These are phyloP conservation scores for Cavia porcellus DNA, from an alignment of 2,113 vertebrate genomes.

Conservation along the genomic window DNA sequence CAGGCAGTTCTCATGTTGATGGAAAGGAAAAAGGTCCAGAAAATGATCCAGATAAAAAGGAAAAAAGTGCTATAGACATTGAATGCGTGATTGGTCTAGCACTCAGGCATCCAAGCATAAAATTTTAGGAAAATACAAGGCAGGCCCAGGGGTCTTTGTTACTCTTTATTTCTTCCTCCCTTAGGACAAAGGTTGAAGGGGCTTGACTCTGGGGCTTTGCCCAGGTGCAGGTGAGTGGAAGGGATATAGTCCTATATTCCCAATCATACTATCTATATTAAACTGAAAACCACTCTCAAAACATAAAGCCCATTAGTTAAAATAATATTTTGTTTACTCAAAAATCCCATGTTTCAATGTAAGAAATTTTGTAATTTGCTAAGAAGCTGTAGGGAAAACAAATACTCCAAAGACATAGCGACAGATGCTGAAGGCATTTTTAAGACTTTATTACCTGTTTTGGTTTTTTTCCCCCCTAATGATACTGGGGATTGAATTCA, in stretches of 20 bases:
- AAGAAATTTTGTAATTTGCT: slow-evolving; percentile 16
- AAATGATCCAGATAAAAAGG: neutral
- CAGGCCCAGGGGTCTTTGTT: neutral
- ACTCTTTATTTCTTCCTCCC: neutral
- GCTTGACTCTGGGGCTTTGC: neutral
- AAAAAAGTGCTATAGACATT: neutral
- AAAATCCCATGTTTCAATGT: neutral
- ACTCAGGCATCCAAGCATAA: neutral
- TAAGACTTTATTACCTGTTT: neutral
- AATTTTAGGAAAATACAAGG: neutral
- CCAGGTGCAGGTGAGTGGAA: neutral
- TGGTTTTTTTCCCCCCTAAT: neutral
- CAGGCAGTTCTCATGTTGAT: neutral
- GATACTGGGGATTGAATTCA: neutral
- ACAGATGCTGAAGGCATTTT: neutral
- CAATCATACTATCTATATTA: neutral
- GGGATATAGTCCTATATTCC: neutral
- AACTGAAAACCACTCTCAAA: neutral
- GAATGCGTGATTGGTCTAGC: neutral
- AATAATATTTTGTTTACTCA: neutral
- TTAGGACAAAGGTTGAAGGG: neutral
- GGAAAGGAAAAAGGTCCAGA: neutral
- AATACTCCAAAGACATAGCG: neutral
- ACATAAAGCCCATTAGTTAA: neutral
- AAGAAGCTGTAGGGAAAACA: neutral